These are phyloP conservation scores for Phalloptychus januarius DNA, from an alignment of 2,797 vertebrate genomes.

Conservation along the genomic window DNA sequence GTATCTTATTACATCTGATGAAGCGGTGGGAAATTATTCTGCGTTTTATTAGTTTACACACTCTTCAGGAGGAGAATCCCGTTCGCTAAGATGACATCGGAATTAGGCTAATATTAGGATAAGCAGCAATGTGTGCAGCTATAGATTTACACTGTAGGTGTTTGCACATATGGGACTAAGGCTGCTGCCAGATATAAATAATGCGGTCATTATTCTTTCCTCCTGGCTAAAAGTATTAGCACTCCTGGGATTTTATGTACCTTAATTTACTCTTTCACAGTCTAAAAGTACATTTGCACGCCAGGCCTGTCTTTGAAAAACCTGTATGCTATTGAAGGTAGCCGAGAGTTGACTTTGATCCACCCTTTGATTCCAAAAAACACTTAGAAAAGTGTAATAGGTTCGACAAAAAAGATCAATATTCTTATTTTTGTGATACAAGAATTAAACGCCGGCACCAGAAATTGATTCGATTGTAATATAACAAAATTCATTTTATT, in stretches of 20 bases:
- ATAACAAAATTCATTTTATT: no score
- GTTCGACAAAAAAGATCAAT: background rate
- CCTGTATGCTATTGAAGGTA: background rate
- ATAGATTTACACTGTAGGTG: background rate
- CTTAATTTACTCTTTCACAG: background rate
- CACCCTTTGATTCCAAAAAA: background rate
- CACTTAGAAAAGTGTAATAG: background rate
- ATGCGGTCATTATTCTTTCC: background rate
- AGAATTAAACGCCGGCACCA: background rate
- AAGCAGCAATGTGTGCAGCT: constrained; percentile 14
- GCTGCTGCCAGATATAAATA: background rate
- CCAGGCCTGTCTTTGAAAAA: background rate
- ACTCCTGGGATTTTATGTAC: constrained; percentile 12
- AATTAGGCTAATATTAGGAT: constrained; percentile 6
- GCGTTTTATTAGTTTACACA: constrained; percentile 44
- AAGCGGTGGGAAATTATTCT: constrained; percentile 46
- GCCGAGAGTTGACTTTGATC: background rate
- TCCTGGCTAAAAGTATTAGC: background rate
- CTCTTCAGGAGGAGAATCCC: constrained; percentile 27
- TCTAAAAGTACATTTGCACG: background rate
- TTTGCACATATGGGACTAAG: background rate
- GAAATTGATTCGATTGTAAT: background rate
- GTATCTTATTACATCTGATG: constrained; percentile 48
- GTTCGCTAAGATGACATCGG: constrained; percentile 10
- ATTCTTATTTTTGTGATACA: background rate